Base-by-base conservation (phyloP, 2,113 vertebrate genomes). In the Aptenodytes forsteri region DNA sequence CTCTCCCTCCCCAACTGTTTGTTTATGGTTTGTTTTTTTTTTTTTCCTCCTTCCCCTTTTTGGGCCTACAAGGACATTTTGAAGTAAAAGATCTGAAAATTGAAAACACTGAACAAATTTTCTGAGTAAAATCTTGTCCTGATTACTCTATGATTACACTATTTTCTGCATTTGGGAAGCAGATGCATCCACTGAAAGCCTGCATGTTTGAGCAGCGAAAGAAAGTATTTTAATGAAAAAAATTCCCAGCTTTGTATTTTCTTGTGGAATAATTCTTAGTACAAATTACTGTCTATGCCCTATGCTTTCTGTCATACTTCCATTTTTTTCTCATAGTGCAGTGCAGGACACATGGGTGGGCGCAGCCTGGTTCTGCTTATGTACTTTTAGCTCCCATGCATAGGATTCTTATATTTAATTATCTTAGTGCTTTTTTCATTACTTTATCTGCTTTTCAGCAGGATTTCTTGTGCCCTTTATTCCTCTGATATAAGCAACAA, bases 1-100 rank as follows among this genome's bases (percentile, higher is more conserved):
- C 22, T 29, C 9, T 14, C 1, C 4, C 11, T 65, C 19, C 22
- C 4, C 11, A 70, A 0, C 1, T 9, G 8, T 30, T 8, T 26
- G 42, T 42, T 16, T 42, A 36, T 36, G 42, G 6, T 42, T 42
- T 42, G 15, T 42, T 6, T 58, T 47, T 54, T 29, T 27, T 34
- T 56, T 47, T 49, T 22, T 16, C 4, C 1, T 44, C 42, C 42
- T 42, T 42, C 42, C 42, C 42, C 42, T 46, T 65, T 58, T 64
- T 22, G 16, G 17, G 5, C 6, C 6, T 2, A 27, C 36, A 55
- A 82, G 4, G 9, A 4, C 3, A 44, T 62, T 87, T 87, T 66
- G 20, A 76, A 83, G 9, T 61, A 40, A 40, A 56, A 47, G 7
- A 11, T 23, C 0, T 1, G 46, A 67, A 81, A 42, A 49, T 12